phyloP scores from a whole-genome alignment of 2,888 invertebrate genomes.

The Amaurobius ferox region DNA sequence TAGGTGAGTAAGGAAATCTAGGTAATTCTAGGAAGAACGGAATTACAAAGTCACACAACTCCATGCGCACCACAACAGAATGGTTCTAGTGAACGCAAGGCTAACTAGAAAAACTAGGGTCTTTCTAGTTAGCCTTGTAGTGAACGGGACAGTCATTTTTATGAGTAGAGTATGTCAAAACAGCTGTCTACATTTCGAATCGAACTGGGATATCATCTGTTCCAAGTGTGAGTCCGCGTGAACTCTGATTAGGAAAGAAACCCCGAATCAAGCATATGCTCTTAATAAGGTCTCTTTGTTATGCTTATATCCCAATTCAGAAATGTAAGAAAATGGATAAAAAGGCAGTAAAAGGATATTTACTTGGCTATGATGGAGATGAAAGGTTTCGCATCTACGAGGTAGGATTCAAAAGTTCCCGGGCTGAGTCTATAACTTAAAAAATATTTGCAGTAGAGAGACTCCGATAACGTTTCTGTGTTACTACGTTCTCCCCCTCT shows the following conservation, averaged over 20 bases:
- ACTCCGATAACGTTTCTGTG: too few species aligned
- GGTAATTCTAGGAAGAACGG: too few species aligned
- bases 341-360: constrained; percentile 40
- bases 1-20: too few species aligned
- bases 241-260: constrained; percentile 57
- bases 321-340: constrained; percentile 64
- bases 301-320: constrained; percentile 56
- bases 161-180: neutral
- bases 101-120: too few species aligned
- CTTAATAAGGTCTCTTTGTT: constrained; percentile 61
- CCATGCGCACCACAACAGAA: too few species aligned
- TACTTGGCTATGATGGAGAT: constrained; percentile 73
- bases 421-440: too few species aligned
- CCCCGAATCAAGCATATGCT: constrained; percentile 60
- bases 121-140: neutral
- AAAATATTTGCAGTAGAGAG: too few species aligned
- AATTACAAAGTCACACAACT: too few species aligned
- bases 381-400: too few species aligned
- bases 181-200: constrained; percentile 25
- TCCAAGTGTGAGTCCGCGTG: constrained; percentile 31
- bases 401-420: too few species aligned
- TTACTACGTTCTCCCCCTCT: too few species aligned
- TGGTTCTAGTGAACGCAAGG: too few species aligned
- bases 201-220: constrained; percentile 17
- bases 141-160: neutral